Evolutionary conservation across 2,113 vertebrate species (phyloP).

Genomic region (Hoplias malabaricus): DNA sequence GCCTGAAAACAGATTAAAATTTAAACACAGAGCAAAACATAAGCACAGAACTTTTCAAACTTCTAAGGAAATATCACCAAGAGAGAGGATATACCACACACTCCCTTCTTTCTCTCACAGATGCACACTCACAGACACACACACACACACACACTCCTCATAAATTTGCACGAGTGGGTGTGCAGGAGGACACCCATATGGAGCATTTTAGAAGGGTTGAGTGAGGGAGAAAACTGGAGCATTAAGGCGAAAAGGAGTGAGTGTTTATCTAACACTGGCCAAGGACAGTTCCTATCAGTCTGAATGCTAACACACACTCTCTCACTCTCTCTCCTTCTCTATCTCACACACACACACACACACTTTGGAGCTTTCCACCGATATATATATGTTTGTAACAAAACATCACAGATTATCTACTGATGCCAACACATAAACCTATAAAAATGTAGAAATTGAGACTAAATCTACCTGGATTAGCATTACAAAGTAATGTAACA

Average conservation of each 20-base stretch:
- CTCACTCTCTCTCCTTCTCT: conserved; percentile 19
- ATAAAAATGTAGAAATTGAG: too few species aligned
- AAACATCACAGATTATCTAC: too few species aligned
- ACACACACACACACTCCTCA: neutral
- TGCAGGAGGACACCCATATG: conserved; percentile 28
- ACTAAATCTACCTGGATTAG: too few species aligned
- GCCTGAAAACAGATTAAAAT: too few species aligned
- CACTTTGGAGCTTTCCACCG: too few species aligned
- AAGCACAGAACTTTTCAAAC: conserved; percentile 15
- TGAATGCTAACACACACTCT: conserved; percentile 43
- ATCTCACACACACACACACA: conserved; percentile 51
- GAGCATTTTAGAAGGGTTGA: conserved; percentile 30
- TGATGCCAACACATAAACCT: too few species aligned
- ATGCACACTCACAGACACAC: conserved; percentile 8
- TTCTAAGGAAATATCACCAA: conserved; percentile 10
- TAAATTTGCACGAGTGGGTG: neutral
- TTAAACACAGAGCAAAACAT: too few species aligned
- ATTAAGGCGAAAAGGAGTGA: conserved; percentile 6
- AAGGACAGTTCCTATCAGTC: conserved; percentile 35
- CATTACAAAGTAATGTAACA: too few species aligned
- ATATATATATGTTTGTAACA: too few species aligned
- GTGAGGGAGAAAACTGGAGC: conserved; percentile 1
- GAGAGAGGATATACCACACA: neutral
- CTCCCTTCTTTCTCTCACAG: conserved; percentile 17
- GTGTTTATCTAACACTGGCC: conserved; percentile 46